Evolutionary conservation across 2,888 invertebrate genomes (phyloP), one percentile per base, ranked within the genome.

Genomic region (Cheilosia grossa): DNA sequence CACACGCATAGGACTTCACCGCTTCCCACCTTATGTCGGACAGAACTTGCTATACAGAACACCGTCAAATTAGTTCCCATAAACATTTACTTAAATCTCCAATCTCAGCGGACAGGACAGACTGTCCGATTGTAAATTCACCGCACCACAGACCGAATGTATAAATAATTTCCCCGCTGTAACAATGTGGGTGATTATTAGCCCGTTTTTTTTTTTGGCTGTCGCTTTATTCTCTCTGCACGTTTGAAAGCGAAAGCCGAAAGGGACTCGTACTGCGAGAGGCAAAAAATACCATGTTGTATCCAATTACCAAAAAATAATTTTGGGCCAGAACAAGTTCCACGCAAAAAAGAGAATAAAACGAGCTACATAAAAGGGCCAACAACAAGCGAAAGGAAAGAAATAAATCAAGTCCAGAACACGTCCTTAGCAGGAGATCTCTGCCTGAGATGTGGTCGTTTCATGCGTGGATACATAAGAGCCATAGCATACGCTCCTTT

Each of bases 181-280:
- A 77, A 77, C 59, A 64, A 56, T 72, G 63, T 56, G 63, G 56
- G 70, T 51, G 54, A 56, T 33, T 54, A 40, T 61, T 40, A 70
- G 54, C 1, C 3, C 30, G n/a, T 17, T 27, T 58, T 66, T 64
- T 49, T 58, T 70, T 51, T 30, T n/a, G 30, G 44, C 40, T 51
- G 17, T 13, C 51, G 13, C 30, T 33, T 42, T 63, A 13, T 51
- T 64, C 53, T 64, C 33, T 66, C 27, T 54, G 54, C 63, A 70
- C 63, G 51, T 80, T 74, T 74, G 80, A 83, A 83, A 83, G 73
- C 83, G 83, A 83, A 83, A 83, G 80, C 74, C 83, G 59, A 80
- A 83, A 74, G 51, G 69, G 53, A 83, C 79, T 49, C 63, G 54
- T 58, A 17, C 13, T 58, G 30, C 19, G 1, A 17, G 24, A 40